Base-by-base conservation (phyloP, 2,797 vertebrate genomes). In the Sebastes minor region DNA sequence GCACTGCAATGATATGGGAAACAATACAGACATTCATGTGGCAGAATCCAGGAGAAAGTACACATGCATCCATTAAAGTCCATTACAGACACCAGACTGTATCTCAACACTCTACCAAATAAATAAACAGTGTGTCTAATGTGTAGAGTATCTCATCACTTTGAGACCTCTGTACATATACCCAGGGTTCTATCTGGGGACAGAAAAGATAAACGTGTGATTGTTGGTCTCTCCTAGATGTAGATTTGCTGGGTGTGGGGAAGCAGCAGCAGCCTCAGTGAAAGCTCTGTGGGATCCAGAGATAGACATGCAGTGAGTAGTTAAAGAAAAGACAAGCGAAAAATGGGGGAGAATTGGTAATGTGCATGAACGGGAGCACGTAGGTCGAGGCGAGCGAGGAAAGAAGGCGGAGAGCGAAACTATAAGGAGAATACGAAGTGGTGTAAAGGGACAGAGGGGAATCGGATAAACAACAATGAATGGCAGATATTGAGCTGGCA, bases 401-500 rank as follows among this genome's bases (percentile, higher is more conserved):
- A 73, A 32, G 14, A 57, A 65, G 76, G 65, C 71, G 71, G 46
- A 74, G 69, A 59, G 56, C 25, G 8, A 71, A 82, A 83, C 65
- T 30, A 71, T 57, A 33, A 73, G 71, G 61, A 57, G 68, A 85
- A 72, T 63, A 80, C 59, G 68, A 84, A 90, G 80, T 76, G 62
- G 81, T 65, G 61, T 33, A 71, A 64, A 76, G 80, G 60, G 76
- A 80, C 78, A 60, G 76, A 78, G 74, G 81, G 80, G 84, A 82
- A 83, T 63, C 18, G 57, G 85, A 86, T 84, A 82, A 87, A 86
- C 86, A 89, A 76, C 83, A 78, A 66, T 30, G 60, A 81, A 67
- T 25, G 65, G 42, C 77, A 84, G 88, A 87, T 82, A 89, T 78
- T 68, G 86, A 94, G 89, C 86, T n/a, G 78, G 81, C 57, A 83